Conservation (phyloP, 2,888 invertebrate genomes). For the Heteromurus nitidus region DNA sequence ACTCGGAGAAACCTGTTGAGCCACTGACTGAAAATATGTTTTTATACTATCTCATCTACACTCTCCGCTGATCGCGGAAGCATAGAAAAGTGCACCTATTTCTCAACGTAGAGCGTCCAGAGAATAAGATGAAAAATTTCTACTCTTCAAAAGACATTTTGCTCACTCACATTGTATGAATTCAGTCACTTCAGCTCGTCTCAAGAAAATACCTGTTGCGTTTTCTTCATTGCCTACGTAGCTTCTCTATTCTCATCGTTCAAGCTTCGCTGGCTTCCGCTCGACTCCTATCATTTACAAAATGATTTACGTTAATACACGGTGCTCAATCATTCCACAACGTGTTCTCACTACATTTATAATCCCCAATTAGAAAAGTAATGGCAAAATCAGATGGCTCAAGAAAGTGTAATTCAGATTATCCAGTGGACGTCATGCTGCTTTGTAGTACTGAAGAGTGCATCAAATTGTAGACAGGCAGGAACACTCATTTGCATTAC, state of each 20-base stretch:
- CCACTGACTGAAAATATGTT: conserved; percentile 11
- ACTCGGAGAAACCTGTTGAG: conserved; percentile 14
- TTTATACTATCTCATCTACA: too few species aligned
- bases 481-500: too few species aligned
- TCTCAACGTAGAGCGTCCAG: too few species aligned
- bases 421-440: background rate
- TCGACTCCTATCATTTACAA: conserved; percentile 35
- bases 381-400: conserved; percentile 9
- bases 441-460: too few species aligned
- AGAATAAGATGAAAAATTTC: too few species aligned
- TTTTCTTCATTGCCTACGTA: too few species aligned
- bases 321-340: conserved; percentile 28
- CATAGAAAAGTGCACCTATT: too few species aligned
- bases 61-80: too few species aligned
- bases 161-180: too few species aligned
- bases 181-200: too few species aligned
- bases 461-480: too few species aligned
- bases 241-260: background rate
- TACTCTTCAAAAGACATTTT: too few species aligned
- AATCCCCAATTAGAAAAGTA: conserved; percentile 58
- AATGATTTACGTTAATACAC: conserved; percentile 36
- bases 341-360: conserved; percentile 37
- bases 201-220: conserved; percentile 41
- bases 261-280: conserved; percentile 33
- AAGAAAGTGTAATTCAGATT: background rate